Conservation (phyloP, 2,113 vertebrate species). For the Melospiza georgiana region DNA sequence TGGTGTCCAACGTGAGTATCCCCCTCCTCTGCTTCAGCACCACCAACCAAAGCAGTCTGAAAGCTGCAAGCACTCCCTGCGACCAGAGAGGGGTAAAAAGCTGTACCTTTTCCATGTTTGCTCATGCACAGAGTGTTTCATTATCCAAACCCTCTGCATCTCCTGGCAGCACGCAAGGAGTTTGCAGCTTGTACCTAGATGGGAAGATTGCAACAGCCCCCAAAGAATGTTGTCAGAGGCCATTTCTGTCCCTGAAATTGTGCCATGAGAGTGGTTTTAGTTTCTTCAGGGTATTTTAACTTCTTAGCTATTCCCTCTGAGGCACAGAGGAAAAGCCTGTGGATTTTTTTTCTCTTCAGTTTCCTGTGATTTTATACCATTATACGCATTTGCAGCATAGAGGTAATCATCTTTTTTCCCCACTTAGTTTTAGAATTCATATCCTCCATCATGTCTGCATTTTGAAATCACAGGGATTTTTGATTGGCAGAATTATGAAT, state of each 20-base stretch:
- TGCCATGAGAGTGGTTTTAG: neutral
- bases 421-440: neutral
- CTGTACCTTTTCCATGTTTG: neutral
- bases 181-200: neutral
- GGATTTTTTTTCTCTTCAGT: neutral
- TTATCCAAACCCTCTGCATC: neutral
- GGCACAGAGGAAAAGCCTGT: neutral
- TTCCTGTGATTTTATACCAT: neutral
- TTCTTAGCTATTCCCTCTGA: neutral
- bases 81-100: neutral
- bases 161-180: neutral
- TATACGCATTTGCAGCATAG: neutral
- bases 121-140: neutral
- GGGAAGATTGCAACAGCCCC: neutral
- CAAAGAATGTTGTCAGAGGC: neutral
- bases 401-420: neutral
- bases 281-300: neutral
- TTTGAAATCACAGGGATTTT: neutral
- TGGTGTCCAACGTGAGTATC: conserved; percentile 96
- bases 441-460: neutral
- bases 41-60: neutral
- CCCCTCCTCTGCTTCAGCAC: neutral
- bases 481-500: neutral
- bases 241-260: neutral
- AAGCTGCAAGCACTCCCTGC: neutral